Percentiles rank a stretch among this genome's conserved stretches.
These are phyloP conservation scores for Diogma glabrata DNA, from an alignment of 2,888 invertebrate species.

Conservation along the genomic window DNA sequence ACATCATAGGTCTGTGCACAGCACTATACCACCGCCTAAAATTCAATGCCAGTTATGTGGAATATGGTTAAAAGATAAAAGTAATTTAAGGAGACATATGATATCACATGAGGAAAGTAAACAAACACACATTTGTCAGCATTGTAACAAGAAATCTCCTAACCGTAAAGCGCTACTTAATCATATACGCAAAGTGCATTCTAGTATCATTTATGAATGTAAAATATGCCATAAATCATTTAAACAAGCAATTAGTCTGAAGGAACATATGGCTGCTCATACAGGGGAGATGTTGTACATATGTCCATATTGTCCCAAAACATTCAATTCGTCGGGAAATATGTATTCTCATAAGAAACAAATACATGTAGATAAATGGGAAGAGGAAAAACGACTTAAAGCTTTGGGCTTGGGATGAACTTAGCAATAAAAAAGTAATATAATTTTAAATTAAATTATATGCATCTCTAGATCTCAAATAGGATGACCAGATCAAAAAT, in stretches of 20 bases:
- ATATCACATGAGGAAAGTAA: conserved; percentile 9
- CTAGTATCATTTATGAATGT: conserved; percentile 13
- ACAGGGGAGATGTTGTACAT: conserved; percentile 17
- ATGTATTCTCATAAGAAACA: conserved; percentile 18
- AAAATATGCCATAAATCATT: conserved; percentile 16
- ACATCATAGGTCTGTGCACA: conserved; percentile 12
- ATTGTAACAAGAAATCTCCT: conserved; percentile 15
- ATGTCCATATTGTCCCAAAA: conserved; percentile 19
- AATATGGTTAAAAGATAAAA: background rate
- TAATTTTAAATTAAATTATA: no score
- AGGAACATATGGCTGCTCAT: conserved; percentile 19
- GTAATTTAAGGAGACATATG: conserved; percentile 12
- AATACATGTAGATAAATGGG: conserved; percentile 16
- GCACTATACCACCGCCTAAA: conserved; percentile 9
- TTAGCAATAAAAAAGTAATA: no score
- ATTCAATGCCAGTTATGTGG: conserved; percentile 15
- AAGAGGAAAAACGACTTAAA: conserved; percentile 9
- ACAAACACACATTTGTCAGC: conserved; percentile 11
- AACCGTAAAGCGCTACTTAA: conserved; percentile 16
- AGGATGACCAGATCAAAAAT: no score
- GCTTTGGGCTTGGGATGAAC: no score
- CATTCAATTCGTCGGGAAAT: conserved; percentile 18
- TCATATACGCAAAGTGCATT: conserved; percentile 16
- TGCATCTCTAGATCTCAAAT: no score
- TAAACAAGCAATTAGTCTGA: conserved; percentile 13